Conservation (phyloP, 2,113 vertebrate species). For the Coryphaenoides rupestris region DNA sequence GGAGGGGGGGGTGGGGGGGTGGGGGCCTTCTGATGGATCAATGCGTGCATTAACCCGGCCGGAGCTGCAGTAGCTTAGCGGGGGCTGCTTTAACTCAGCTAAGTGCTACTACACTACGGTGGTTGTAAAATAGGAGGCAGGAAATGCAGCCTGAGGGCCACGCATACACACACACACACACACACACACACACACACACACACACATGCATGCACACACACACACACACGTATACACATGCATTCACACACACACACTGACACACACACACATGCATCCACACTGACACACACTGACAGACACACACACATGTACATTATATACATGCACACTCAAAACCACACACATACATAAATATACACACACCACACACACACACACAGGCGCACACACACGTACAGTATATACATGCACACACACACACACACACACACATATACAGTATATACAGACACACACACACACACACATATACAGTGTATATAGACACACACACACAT, state of each 20-base stretch:
- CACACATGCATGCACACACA: too few relatives aligned
- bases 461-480: too few relatives aligned
- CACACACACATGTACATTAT: too few relatives aligned
- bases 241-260: too few relatives aligned
- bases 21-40: not conserved
- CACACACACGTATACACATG: too few relatives aligned
- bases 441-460: not conserved
- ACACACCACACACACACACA: too few relatives aligned
- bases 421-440: not conserved
- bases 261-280: too few relatives aligned
- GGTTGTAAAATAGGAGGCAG: conserved; percentile 14
- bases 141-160: conserved; percentile 5
- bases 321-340: too few relatives aligned
- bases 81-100: not conserved
- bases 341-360: too few relatives aligned
- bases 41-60: not conserved
- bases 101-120: not conserved
- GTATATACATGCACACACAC: not conserved
- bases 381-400: too few relatives aligned
- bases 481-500: too few relatives aligned
- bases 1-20: not conserved
- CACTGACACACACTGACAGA: too few relatives aligned
- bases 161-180: conserved; percentile 10
- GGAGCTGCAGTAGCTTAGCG: not conserved
- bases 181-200: not conserved